These are phyloP conservation scores for Musca domestica DNA, from an alignment of 1,140 invertebrate genomes.

Conservation along the genomic window DNA sequence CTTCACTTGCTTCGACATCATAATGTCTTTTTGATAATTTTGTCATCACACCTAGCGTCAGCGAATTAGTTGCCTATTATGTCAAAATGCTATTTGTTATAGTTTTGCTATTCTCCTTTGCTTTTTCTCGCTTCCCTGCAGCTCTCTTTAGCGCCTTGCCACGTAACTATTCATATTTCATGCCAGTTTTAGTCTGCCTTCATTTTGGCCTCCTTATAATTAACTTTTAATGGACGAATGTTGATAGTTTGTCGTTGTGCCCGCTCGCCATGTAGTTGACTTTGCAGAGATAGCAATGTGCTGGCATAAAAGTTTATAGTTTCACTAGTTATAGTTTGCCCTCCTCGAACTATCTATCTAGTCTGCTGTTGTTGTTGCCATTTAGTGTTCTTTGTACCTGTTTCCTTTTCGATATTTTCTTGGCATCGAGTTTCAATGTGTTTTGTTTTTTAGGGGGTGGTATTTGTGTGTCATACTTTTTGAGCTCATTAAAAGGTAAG, in stretches of 20 bases:
- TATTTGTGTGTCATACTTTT: too few relatives aligned
- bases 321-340: too few relatives aligned
- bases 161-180: background rate
- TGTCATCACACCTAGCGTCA: background rate
- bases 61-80: background rate
- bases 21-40: too few relatives aligned
- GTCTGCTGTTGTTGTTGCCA: background rate
- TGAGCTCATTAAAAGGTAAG: too few relatives aligned
- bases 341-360: background rate
- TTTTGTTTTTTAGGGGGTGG: background rate
- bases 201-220: background rate
- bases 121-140: background rate
- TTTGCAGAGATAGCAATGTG: too few relatives aligned
- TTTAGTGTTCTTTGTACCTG: background rate
- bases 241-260: background rate
- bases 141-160: background rate
- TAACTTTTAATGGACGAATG: constrained; percentile 12
- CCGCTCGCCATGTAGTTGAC: background rate
- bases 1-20: too few relatives aligned
- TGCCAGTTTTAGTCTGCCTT: too few relatives aligned
- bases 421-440: background rate
- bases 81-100: background rate
- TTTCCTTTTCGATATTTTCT: constrained; percentile 11
- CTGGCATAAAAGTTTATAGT: constrained; percentile 3
- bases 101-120: background rate